These are phyloP conservation scores for Cryptocheilus praepositus DNA, from an alignment of 2,888 invertebrate genomes.

Conservation along the genomic window DNA sequence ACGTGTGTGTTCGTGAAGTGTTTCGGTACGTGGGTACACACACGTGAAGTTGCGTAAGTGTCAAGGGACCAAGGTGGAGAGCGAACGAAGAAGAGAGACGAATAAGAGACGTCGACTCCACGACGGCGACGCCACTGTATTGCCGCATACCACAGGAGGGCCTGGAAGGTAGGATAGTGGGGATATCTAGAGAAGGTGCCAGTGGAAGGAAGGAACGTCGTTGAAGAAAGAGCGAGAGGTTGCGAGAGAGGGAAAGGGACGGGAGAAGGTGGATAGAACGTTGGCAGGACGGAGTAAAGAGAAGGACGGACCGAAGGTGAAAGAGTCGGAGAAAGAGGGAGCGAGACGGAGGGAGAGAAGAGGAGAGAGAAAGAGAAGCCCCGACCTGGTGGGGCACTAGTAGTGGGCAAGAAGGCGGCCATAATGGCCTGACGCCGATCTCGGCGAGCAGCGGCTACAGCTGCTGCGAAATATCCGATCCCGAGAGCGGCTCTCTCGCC, in stretches of 20 bases:
- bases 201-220: conserved; percentile 11
- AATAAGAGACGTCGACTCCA: background rate
- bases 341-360: conserved; percentile 27
- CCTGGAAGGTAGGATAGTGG: background rate
- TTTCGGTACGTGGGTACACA: too few species aligned
- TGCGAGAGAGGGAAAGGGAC: conserved; percentile 22
- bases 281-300: background rate
- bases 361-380: conserved; percentile 25
- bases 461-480: conserved; percentile 64
- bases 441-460: conserved; percentile 64
- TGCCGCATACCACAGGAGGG: conserved; percentile 46
- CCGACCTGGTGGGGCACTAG: conserved; percentile 25
- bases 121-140: conserved; percentile 52
- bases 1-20: too few species aligned
- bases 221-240: conserved; percentile 11
- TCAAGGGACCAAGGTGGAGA: background rate
- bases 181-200: conserved; percentile 14
- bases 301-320: conserved; percentile 8
- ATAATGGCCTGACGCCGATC: conserved; percentile 68
- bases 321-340: conserved; percentile 6
- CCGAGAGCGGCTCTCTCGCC: conserved; percentile 38
- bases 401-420: conserved; percentile 59
- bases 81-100: background rate
- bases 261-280: conserved; percentile 17
- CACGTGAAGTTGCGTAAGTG: background rate